Base-by-base conservation (phyloP, 2,113 vertebrate species). In the Megaleporinus macrocephalus region DNA sequence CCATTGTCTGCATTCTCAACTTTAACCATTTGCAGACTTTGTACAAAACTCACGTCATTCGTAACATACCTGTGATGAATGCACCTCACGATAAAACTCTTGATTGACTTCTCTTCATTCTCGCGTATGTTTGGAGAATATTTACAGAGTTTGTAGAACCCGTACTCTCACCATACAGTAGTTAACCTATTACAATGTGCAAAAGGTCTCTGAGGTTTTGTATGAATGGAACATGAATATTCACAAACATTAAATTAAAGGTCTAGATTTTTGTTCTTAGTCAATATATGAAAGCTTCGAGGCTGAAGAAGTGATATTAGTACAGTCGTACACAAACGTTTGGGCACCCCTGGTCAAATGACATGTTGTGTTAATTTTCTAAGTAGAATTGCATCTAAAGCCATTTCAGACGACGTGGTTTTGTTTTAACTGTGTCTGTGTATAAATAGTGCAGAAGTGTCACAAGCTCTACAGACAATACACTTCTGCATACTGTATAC, bases 161-260 rank as follows among this genome's bases (percentile, higher is more conserved):
- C 87, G 88, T 87, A 82, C 51, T 81, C 62, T 51, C 77, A 79
- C 69, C 88, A 70, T 85, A 79, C 83, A 47, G 84, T 79, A 69
- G 15, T 80, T 83, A 62, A 69, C 65, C 86, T 84, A 13, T 86
- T 90, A 91, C 88, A 88, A 91, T 92, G 89, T 90, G 89, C 91
- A 93, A 93, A 87, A 89, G 41, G 14, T 70, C 66, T 70, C 36
- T 70, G 66, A 70, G 66, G 66, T 70, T 36, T 44, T 44, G 33
- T 44, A n/a, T 27, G 33, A 24, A 15, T 12, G 22, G 11, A 44
- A 44, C 66, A 44, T 68, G 16, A 20, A 36, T 68, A 36, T 18
- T 68, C 5, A 68, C 14, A 22, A 24, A 44, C 22, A 5, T 70
- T 70, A 41, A 70, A 70, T 14, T 70, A 70, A 70, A 70, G 66